Percentiles rank a stretch among this genome's conserved stretches.
Evolutionary conservation across 1,140 invertebrate genomes (phyloP).

Genomic region (Temnothorax curvispinosus): DNA sequence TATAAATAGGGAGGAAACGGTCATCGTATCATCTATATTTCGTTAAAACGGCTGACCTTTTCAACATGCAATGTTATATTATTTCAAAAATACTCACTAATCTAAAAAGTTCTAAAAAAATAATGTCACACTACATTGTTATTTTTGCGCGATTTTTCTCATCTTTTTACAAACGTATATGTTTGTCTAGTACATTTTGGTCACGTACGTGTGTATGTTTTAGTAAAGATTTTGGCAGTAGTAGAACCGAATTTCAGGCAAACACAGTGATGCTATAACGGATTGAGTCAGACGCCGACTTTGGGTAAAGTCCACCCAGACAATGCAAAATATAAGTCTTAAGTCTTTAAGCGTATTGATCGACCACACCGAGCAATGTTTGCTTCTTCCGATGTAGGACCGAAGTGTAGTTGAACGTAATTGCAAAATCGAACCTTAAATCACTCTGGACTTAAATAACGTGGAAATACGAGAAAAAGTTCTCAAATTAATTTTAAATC

Average conservation of each 20-base stretch:
- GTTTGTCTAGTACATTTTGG: conserved; percentile 5
- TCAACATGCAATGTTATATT: neutral
- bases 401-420: conserved; percentile 20
- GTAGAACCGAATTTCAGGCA: conserved; percentile 50
- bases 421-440: conserved; percentile 22
- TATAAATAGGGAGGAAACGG: neutral
- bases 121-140: neutral
- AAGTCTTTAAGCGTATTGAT: conserved; percentile 62
- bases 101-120: neutral
- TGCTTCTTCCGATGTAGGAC: conserved; percentile 24
- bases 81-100: neutral
- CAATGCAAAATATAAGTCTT: conserved; percentile 64
- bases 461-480: neutral
- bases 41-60: neutral
- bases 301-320: conserved; percentile 45
- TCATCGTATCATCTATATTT: neutral
- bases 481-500: conserved; percentile 6
- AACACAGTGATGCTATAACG: conserved; percentile 50
- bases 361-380: conserved; percentile 38
- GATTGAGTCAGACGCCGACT: conserved; percentile 39
- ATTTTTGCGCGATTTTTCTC: neutral
- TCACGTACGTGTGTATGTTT: conserved; percentile 8
- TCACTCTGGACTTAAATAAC: neutral
- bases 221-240: conserved; percentile 34
- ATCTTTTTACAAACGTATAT: neutral